Evolutionary conservation across 30 jellyfish, hydroid and myxozoan genomes (phyloP), one percentile per base, ranked within the genome.

Genomic region (Aurelia sp.): DNA sequence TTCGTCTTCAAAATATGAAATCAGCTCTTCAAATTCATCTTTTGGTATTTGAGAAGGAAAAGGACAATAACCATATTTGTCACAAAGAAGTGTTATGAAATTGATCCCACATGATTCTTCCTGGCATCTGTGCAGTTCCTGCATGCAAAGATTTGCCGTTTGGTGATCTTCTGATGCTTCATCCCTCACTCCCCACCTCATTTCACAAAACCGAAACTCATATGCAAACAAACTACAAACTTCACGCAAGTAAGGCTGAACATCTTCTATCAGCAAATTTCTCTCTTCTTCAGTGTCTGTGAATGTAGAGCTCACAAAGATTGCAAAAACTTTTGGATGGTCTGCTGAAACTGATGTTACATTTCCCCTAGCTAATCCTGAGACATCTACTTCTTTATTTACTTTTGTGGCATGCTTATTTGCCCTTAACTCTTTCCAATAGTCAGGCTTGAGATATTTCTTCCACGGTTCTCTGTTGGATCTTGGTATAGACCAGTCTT

Each of bases 141-240:
- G 79, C 50, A 78, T 27, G 60, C 88, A 78, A 24, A 78, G 63
- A 59, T 38, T 30, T 57, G 74, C 88, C 12, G 88, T 78, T 53
- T 78, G 88, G 50, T 78, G 88, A 64, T 78, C 88, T 41, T 78
- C 88, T 24, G 88, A 78, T 4, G 88, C 88, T 18, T 78, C 88
- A 11, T 78, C 88, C 62, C 88, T 60, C 62, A 78, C 88, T 60
- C 88, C 88, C 88, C 88, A 78, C 62, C 88, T 60, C 88, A 78
- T 78, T 63, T 78, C 88, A 78, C 88, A 78, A 63, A 78, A 78
- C 15, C 88, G 74, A 44, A 78, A 78, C 47, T 78, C 88, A 62
- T 78, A 78, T 17, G 80, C 88, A 78, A 78, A 78, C 88, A 78
- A 59, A 67, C 78, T 24, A 64, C 88, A 78, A 38, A 78, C 74